These are phyloP conservation scores for Dendrocincla tyrannina DNA, from an alignment of 2,797 vertebrate species.

Conservation along the genomic window DNA sequence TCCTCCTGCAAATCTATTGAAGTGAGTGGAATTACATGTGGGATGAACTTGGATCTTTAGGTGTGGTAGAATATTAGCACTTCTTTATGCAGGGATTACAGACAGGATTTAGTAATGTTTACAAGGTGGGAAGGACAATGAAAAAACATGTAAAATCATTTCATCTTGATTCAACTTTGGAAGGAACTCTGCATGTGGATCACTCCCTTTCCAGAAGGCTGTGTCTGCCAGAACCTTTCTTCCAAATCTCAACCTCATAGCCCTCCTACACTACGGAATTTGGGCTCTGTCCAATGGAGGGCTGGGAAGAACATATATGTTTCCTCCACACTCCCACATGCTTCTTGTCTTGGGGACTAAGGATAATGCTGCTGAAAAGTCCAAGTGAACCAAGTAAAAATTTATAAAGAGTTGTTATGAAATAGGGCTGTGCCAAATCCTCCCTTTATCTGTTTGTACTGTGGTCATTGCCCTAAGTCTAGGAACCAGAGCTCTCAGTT, in stretches of 20 bases:
- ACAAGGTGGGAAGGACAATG: constrained; percentile 59
- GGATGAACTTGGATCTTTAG: constrained; percentile 55
- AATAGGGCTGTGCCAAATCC: neutral
- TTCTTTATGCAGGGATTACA: constrained; percentile 48
- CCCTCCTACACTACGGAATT: neutral
- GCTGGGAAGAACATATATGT: neutral
- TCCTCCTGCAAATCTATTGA: constrained; percentile 2
- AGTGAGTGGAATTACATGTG: neutral
- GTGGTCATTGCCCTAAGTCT: neutral
- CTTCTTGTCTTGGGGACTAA: neutral
- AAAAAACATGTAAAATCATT: constrained; percentile 59
- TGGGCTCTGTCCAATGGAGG: neutral
- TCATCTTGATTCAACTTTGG: constrained; percentile 45
- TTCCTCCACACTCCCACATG: neutral
- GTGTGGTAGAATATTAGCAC: constrained; percentile 57
- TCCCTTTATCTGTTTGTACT: neutral
- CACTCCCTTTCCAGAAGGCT: neutral
- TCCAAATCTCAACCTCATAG: constrained; percentile 18
- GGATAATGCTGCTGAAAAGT: neutral
- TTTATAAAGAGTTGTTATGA: neutral
- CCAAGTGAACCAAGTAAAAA: neutral
- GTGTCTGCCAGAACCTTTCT: constrained; percentile 8
- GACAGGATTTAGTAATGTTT: constrained; percentile 61
- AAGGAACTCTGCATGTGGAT: neutral
- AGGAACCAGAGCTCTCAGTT: neutral